These are phyloP conservation scores for Asteroscopus sphinx DNA, from an alignment of 2,888 invertebrate species.

Conservation along the genomic window DNA sequence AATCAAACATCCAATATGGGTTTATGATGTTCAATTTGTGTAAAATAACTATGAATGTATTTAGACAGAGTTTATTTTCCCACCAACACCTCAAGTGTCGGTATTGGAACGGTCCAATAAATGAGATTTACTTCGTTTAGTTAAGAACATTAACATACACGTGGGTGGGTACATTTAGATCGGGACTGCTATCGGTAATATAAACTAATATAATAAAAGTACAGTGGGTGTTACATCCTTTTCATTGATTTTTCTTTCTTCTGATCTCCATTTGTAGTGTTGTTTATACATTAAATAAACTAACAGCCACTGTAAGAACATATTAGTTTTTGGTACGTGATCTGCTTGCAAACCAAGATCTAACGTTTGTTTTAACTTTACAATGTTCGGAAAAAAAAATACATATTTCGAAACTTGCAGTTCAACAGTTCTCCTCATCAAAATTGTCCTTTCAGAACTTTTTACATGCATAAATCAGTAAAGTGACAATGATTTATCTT, in stretches of 20 bases:
- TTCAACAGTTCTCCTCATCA: not conserved
- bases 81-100: conserved; percentile 74
- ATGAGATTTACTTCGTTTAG: conserved; percentile 77
- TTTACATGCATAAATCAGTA: conserved; percentile 36
- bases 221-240: conserved; percentile 38
- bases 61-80: conserved; percentile 70
- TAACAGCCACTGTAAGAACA: not conserved
- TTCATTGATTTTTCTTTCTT: conserved; percentile 19
- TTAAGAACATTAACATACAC: conserved; percentile 71
- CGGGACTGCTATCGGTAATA: conserved; percentile 47
- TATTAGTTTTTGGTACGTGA: too few species aligned
- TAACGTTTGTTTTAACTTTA: not conserved
- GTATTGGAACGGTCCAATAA: conserved; percentile 71
- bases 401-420: not conserved
- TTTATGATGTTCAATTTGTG: conserved; percentile 59
- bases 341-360: not conserved
- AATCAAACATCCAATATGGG: conserved; percentile 64
- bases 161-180: conserved; percentile 72
- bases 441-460: conserved; percentile 31
- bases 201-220: conserved; percentile 47
- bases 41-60: conserved; percentile 57
- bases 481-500: conserved; percentile 58
- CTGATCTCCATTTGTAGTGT: not conserved
- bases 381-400: not conserved
- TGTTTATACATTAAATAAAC: not conserved